Conservation (phyloP, 2,888 invertebrate species). For the Micoletzkya japonica region DNA sequence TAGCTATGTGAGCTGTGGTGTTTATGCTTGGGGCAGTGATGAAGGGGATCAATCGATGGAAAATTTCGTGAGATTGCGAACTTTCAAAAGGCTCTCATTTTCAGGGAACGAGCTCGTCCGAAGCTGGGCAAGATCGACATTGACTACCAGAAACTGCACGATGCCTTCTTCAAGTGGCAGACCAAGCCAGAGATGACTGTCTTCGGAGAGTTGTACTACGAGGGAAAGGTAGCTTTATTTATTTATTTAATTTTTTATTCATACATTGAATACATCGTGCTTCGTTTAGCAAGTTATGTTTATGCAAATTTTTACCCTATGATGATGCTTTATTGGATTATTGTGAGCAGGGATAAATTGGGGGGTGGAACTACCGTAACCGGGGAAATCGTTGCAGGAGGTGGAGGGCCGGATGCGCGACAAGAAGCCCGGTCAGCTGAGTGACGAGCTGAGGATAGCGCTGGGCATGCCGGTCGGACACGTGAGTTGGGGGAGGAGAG, state of each 20-base stretch:
- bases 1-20: too few relatives aligned
- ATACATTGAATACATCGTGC: too few relatives aligned
- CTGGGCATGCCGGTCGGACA: constrained; percentile 98
- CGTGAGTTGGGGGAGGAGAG: constrained; percentile 55
- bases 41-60: too few relatives aligned
- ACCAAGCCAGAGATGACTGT: constrained; percentile 98
- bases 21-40: too few relatives aligned
- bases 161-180: constrained; percentile 99
- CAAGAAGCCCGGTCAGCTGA: constrained; percentile 96
- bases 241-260: neutral
- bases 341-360: too few relatives aligned
- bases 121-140: constrained; percentile 99
- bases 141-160: constrained; percentile 98
- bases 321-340: too few relatives aligned
- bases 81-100: too few relatives aligned
- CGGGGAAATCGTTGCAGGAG: constrained; percentile 73
- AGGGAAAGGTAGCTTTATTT: constrained; percentile 67
- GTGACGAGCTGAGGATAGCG: constrained; percentile 91
- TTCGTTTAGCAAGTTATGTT: too few relatives aligned
- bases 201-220: constrained; percentile 97
- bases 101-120: constrained; percentile 85
- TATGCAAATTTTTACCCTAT: too few relatives aligned
- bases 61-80: too few relatives aligned
- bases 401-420: constrained; percentile 95
- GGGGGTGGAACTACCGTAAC: too few relatives aligned